Base-by-base conservation (phyloP, 92 coral and sea anemone genomes). In the Parazoanthus darwini region DNA sequence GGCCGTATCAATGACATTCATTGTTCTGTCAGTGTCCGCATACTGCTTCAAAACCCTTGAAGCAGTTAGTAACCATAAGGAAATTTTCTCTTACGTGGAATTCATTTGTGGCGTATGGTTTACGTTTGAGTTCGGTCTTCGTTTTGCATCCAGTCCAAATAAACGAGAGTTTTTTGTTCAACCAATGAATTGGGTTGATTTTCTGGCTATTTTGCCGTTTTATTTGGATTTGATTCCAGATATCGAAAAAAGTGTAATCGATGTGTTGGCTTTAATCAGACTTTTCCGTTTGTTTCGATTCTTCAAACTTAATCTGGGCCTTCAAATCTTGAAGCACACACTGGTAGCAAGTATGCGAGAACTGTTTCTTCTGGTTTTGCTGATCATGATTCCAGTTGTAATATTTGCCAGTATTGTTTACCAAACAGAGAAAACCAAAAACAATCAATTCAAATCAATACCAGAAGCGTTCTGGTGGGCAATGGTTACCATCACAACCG, bases 381-480 rank as follows among this genome's bases (percentile, higher is more conserved):
- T 97, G 84, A 82, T 97, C 4, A 88, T 95, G 72, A 94, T 97
- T 2, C 99, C 99, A 0, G 99, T 97, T 9, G 92, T 97, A 7
- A 97, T 97, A 44, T 95, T 95, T 56, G 97, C 99, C 6, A 96
- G 97, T 74, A 72, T 94, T 46, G 95, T 97, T 10, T 96, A 95
- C 66, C 87, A 94, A 1, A 92, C 90, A 16, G 99, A 97, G 88
- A 94, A 81, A 79, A 29, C n/a, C 0, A 4, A 15, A 2, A 90
- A 82, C 79, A 7, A 14, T 2, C 85, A 95, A 7, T 97, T 97
- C 71, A 77, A 65, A n/a, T 97, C 99, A n/a, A 95, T 97, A 77
- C 93, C 97, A 0, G 95, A 91, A 29, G 94, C 98, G 3, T 94
- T 95, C 77, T 97, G 99, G 99, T 97, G 99, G 99, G 99, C 99